Base-by-base conservation (phyloP, 2,113 vertebrate species). In the Cygnus atratus region DNA sequence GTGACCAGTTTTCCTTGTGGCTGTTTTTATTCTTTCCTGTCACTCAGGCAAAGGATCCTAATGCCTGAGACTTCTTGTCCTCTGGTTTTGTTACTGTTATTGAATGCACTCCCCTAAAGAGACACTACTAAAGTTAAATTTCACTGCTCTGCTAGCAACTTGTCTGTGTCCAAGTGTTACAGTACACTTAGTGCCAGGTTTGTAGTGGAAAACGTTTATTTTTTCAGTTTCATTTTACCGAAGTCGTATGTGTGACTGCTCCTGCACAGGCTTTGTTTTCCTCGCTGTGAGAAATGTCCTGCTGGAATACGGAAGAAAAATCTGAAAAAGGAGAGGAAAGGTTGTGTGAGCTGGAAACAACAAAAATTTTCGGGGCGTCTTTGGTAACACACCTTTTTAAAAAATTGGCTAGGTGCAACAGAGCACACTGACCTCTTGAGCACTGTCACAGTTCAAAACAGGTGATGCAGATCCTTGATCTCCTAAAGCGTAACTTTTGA, bases 381-480 rank as follows among this genome's bases (percentile, higher is more conserved):
- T 85, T 66, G 84, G 31, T 63, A 86, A 77, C 77, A 71, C 29
- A 11, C 12, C 31, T 0, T 11, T 81, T 67, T 33, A 25, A 81
- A 88, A 88, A 88, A 33, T 1, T 6, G 15, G 21, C 20, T 63
- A 6, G 0, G 0, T 85, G 48, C 39, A 90, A 16, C 39, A 80
- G 71, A 62, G n/a, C 46, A 19, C 46, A 24, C 14, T 84, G 75
- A 46, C 19, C 54, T 88, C 58, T 70, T 17, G 79, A 80, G 35
- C 24, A 37, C 26, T 33, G 55, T 3, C 55, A 68, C 37, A 35
- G 76, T 57, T 57, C 24, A 26, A 6, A 22, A n/a, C 2, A 6
- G n/a, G 92, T 78, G 77, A 79, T 75, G 81, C 35, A 84, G 91
- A 78, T 57, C 88, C 74, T 95, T 96, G 73, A 78, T 93, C 91